A percentile compares a stretch with the other conserved stretches of the same genome.
Conservation (phyloP, 2,888 invertebrate genomes). For the Pemphredon lugubris region DNA sequence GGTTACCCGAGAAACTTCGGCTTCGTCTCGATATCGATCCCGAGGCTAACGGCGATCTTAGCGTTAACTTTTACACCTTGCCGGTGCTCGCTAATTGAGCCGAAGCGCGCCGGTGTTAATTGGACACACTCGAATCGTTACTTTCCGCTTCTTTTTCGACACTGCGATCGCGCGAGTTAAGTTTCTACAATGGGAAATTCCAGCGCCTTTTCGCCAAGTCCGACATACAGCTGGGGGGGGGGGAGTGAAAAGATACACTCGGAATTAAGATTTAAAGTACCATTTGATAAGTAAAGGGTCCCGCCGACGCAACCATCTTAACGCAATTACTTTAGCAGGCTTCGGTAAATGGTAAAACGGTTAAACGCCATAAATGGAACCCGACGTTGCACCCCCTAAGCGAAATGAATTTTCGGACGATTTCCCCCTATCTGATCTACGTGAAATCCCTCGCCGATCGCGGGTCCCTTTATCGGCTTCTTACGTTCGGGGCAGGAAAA, state of each 20-base stretch:
- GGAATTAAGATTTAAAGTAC: not conserved
- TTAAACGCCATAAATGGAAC: slow-evolving; percentile 16
- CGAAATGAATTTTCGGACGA: slow-evolving; percentile 41
- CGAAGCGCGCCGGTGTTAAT: slow-evolving; percentile 40
- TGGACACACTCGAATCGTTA: slow-evolving; percentile 55
- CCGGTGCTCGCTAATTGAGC: slow-evolving; percentile 57
- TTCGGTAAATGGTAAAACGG: not conserved
- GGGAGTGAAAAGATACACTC: not conserved
- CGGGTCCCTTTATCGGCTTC: slow-evolving; percentile 45
- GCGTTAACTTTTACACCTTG: slow-evolving; percentile 56
- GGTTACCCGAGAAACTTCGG: slow-evolving; percentile 25
- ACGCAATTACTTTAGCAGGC: not conserved
- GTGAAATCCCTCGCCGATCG: slow-evolving; percentile 45
- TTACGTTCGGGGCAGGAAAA: slow-evolving; percentile 16
- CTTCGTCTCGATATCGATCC: slow-evolving; percentile 42
- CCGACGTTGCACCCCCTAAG: not conserved
- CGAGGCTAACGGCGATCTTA: slow-evolving; percentile 31
- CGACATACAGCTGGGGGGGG: too few species aligned
- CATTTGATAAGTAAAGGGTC: not conserved
- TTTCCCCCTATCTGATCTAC: slow-evolving; percentile 50
- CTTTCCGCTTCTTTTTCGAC: slow-evolving; percentile 28
- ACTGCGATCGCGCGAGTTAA: too few species aligned
- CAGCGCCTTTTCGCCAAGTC: too few species aligned
- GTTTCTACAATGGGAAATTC: too few species aligned
- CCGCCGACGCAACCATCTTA: not conserved